Conservation (phyloP, 2,113 vertebrate genomes). For the Pipa parva region DNA sequence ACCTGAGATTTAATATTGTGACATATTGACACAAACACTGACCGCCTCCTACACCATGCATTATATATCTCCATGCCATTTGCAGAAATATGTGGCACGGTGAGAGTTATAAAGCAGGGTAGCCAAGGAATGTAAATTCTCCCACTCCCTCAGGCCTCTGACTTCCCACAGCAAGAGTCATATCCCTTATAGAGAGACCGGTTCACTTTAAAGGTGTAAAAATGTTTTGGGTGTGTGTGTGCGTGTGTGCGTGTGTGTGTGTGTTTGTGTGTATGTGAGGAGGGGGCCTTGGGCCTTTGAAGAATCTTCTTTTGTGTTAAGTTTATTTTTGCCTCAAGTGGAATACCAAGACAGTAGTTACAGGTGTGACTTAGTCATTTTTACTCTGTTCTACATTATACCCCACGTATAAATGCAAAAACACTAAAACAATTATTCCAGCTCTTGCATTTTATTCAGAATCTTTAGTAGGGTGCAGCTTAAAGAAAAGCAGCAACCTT, state of each 20-base stretch:
- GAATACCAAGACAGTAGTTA: constrained; percentile 15
- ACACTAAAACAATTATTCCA: background rate
- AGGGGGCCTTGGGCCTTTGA: background rate
- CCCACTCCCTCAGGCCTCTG: constrained; percentile 21
- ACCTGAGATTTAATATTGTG: too few relatives aligned
- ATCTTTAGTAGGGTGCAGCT: too few relatives aligned
- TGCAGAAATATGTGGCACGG: too few relatives aligned
- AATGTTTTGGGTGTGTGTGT: constrained; percentile 18
- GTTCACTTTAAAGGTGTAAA: background rate
- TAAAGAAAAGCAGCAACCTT: too few relatives aligned
- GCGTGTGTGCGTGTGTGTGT: too few relatives aligned
- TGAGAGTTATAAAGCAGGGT: too few relatives aligned
- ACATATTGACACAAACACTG: too few relatives aligned
- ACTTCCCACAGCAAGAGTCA: background rate
- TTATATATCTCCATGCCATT: too few relatives aligned
- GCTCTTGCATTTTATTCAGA: background rate
- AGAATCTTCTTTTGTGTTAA: constrained; percentile 10
- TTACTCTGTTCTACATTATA: background rate
- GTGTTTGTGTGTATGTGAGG: too few relatives aligned
- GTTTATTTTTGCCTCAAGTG: constrained; percentile 26
- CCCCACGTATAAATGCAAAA: too few relatives aligned
- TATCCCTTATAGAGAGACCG: constrained; percentile 16
- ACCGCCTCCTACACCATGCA: too few relatives aligned
- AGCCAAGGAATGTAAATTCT: background rate
- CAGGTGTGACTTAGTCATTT: background rate